These are phyloP conservation scores for Maniola jurtina DNA, from an alignment of 1,140 invertebrate species.

Conservation along the genomic window DNA sequence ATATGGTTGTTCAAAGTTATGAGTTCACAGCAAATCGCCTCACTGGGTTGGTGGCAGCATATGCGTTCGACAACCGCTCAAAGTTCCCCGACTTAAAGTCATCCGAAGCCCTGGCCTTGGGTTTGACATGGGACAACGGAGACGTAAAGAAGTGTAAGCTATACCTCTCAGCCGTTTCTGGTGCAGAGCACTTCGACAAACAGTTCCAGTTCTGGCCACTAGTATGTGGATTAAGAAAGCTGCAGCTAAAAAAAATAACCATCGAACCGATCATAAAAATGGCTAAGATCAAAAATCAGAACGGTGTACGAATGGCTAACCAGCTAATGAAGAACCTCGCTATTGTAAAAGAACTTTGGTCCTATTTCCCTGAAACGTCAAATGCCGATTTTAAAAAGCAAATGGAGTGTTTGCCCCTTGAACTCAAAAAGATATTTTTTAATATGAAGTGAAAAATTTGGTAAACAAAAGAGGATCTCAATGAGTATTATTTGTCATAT, in stretches of 20 bases:
- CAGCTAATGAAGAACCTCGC: conserved; percentile 37
- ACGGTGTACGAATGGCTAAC: conserved; percentile 38
- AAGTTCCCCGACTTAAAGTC: conserved; percentile 40
- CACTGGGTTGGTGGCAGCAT: conserved; percentile 49
- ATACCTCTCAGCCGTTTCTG: conserved; percentile 52
- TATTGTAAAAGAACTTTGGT: conserved; percentile 37
- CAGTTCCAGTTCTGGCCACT: conserved; percentile 57
- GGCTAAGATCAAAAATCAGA: conserved; percentile 51
- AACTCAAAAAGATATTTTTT: conserved; percentile 29
- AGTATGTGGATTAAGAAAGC: conserved; percentile 52
- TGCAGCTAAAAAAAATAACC: conserved; percentile 52
- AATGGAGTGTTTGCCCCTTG: conserved; percentile 13
- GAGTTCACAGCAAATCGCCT: conserved; percentile 59
- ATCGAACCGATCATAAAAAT: conserved; percentile 47
- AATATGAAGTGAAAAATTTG: background rate
- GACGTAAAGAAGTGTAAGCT: conserved; percentile 37
- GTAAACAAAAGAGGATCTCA: too few species aligned
- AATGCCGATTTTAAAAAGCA: conserved; percentile 23
- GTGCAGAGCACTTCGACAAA: conserved; percentile 51
- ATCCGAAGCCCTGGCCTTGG: conserved; percentile 44
- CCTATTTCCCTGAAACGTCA: conserved; percentile 34
- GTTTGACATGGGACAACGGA: conserved; percentile 49
- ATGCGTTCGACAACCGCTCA: conserved; percentile 47
- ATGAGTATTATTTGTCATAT: too few species aligned
- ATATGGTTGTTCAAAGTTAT: conserved; percentile 37